These are phyloP conservation scores for Cacatua alba DNA, from an alignment of 2,113 vertebrate species.

Conservation along the genomic window DNA sequence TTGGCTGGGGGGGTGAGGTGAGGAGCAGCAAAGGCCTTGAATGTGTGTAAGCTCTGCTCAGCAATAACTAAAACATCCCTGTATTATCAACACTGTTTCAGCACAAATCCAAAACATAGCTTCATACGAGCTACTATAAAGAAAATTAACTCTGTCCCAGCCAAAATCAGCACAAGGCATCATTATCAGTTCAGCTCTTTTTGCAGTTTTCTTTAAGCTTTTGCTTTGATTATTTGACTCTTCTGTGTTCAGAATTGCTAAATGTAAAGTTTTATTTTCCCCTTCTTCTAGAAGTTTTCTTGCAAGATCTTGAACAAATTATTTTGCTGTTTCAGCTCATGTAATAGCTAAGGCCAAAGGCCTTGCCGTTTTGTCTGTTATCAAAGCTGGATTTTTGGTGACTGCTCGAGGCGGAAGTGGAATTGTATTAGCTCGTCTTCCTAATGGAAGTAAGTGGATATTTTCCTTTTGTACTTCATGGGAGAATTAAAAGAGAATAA, in stretches of 20 bases:
- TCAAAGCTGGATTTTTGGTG: constrained; percentile 95
- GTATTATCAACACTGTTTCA: neutral
- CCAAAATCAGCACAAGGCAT: neutral
- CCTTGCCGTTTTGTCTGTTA: constrained; percentile 91
- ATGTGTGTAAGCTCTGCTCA: neutral
- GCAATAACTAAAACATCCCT: neutral
- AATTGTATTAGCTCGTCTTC: constrained; percentile 87
- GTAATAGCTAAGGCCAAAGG: constrained; percentile 95
- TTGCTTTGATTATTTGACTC: neutral
- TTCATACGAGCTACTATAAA: neutral
- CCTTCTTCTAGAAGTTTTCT: neutral
- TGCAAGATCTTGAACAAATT: neutral
- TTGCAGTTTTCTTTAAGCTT: neutral
- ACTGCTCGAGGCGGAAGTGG: constrained; percentile 94
- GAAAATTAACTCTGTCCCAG: neutral
- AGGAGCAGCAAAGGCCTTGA: neutral
- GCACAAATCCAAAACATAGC: neutral
- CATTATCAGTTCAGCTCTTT: neutral
- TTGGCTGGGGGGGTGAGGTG: neutral
- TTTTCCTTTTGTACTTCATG: neutral
- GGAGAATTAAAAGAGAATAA: neutral
- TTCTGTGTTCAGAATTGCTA: neutral
- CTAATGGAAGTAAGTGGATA: constrained; percentile 86
- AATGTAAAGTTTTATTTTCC: neutral
- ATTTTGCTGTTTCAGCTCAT: constrained; percentile 79